phyloP scores from a whole-genome alignment of 2,797 vertebrate genomes.

The Diplodus puntazzo region DNA sequence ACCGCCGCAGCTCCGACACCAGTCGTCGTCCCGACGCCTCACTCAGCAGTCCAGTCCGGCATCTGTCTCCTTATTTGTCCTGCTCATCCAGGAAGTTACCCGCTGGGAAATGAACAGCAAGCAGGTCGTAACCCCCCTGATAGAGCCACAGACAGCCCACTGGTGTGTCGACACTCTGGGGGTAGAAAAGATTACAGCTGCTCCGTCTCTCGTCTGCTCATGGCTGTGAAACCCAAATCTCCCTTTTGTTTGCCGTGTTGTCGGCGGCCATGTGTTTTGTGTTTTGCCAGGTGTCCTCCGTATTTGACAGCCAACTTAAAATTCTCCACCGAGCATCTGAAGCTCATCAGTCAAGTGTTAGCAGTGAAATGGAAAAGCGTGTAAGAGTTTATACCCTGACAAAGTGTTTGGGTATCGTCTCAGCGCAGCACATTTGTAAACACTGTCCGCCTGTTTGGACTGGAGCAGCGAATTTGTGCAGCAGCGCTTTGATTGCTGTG shows the following conservation, averaged over 20 bases:
- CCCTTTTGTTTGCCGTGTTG: constrained; percentile 55
- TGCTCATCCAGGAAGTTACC: constrained; percentile 63
- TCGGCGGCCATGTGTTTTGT: constrained; percentile 52
- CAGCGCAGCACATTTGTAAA: constrained; percentile 65
- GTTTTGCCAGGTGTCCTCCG: constrained; percentile 61
- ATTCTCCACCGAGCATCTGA: constrained; percentile 44
- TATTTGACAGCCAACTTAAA: constrained; percentile 56
- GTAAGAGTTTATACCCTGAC: constrained; percentile 47
- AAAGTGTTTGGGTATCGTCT: constrained; percentile 63
- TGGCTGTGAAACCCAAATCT: constrained; percentile 26
- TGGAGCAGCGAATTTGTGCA: constrained; percentile 47
- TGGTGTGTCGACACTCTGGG: constrained; percentile 47
- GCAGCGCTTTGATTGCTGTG: constrained; percentile 63
- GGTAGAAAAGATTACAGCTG: constrained; percentile 61
- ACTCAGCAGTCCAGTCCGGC: constrained; percentile 15
- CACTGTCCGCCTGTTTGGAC: constrained; percentile 75
- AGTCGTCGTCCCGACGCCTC: constrained; percentile 14
- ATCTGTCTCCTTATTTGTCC: constrained; percentile 56
- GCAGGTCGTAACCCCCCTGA: constrained; percentile 48
- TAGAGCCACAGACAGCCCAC: constrained; percentile 22
- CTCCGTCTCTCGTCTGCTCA: constrained; percentile 35
- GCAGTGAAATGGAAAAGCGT: constrained; percentile 47
- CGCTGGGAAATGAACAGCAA: constrained; percentile 60
- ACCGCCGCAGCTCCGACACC: neutral
- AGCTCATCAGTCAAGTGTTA: constrained; percentile 35